phyloP scores from a whole-genome alignment of 2,888 invertebrate genomes.

The Ophioninae sp. region DNA sequence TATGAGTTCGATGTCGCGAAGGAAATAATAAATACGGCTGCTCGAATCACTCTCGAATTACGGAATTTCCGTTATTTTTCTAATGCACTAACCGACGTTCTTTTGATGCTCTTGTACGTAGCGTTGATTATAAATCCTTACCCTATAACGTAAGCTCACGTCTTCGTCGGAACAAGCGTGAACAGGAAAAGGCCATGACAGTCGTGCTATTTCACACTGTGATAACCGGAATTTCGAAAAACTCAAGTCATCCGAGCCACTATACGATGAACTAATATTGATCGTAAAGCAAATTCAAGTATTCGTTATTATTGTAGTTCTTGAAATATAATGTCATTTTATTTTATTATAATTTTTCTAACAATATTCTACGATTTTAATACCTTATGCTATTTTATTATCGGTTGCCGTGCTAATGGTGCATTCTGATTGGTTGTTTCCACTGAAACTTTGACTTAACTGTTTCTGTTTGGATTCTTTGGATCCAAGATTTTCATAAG shows the following conservation, averaged over 20 bases:
- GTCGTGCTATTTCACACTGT: conserved; percentile 65
- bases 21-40: conserved; percentile 10
- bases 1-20: conserved; percentile 22
- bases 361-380: not conserved
- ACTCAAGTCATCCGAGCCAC: conserved; percentile 65
- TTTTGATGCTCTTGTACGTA: conserved; percentile 14
- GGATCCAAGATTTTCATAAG: not conserved
- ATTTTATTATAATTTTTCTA: not conserved
- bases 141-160: conserved; percentile 74
- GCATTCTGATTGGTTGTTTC: conserved; percentile 38
- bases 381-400: conserved; percentile 1
- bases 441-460: conserved; percentile 2
- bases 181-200: conserved; percentile 82
- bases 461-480: not conserved
- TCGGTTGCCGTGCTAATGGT: not conserved
- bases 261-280: not conserved
- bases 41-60: conserved; percentile 25
- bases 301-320: not conserved
- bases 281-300: not conserved
- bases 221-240: conserved; percentile 68
- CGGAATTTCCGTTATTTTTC: conserved; percentile 10
- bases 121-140: conserved; percentile 64
- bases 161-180: conserved; percentile 77
- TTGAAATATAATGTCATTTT: not conserved
- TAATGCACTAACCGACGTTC: conserved; percentile 48